Percentiles rank a stretch among this genome's conserved stretches.
These are phyloP conservation scores for Acronicta alni DNA, from an alignment of 2,888 invertebrate species.

Conservation along the genomic window DNA sequence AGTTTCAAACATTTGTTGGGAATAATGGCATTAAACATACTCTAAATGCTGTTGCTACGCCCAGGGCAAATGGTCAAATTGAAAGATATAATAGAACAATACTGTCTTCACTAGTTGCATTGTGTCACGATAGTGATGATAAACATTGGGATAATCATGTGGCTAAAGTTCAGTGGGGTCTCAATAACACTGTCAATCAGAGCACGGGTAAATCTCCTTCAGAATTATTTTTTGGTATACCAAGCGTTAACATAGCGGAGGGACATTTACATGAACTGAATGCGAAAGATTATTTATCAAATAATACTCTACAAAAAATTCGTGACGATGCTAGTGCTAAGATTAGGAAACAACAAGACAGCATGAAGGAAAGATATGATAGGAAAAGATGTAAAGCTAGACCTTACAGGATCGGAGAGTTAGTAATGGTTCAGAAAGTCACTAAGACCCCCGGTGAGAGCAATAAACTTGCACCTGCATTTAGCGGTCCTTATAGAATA, in stretches of 20 bases:
- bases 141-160: constrained; percentile 1
- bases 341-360: background rate
- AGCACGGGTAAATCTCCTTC: background rate
- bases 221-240: background rate
- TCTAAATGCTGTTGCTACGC: too few species aligned
- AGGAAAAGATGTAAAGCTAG: too few species aligned
- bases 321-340: background rate
- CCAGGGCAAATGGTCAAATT: background rate
- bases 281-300: background rate
- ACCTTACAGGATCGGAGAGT: background rate
- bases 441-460: constrained; percentile 1
- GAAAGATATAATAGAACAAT: constrained; percentile 5
- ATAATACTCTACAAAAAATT: background rate
- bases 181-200: background rate
- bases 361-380: background rate
- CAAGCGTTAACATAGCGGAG: background rate
- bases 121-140: constrained; percentile 1
- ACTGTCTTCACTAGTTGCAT: background rate
- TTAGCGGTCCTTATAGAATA: background rate
- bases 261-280: background rate
- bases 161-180: background rate
- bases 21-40: too few species aligned
- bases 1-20: background rate
- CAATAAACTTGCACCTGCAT: background rate
- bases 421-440: background rate